Conservation (phyloP, 2,797 vertebrate genomes). For the Halcyon badia region DNA sequence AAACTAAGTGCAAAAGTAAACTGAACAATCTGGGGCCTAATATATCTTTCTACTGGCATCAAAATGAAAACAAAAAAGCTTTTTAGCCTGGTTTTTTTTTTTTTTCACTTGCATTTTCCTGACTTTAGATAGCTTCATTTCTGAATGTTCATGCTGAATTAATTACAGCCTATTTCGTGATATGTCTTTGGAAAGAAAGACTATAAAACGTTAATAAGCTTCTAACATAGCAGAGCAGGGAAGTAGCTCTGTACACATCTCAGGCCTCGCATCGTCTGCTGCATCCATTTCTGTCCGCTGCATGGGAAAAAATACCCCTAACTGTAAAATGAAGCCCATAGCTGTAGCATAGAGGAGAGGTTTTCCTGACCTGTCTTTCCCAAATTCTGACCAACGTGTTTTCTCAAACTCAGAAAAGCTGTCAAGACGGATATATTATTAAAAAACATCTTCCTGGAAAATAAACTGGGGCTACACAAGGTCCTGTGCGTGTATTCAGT, state of each 20-base stretch:
- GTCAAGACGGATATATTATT: not conserved
- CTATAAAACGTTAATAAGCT: not conserved
- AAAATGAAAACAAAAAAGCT: slow-evolving; percentile 63
- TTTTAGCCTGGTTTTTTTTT: not conserved
- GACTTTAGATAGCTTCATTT: slow-evolving; percentile 19
- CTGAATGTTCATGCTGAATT: slow-evolving; percentile 40
- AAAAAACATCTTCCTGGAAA: not conserved
- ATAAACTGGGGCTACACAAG: not conserved
- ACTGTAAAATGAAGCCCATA: not conserved
- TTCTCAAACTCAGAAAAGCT: not conserved
- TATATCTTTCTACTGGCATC: slow-evolving; percentile 18
- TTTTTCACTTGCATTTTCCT: not conserved
- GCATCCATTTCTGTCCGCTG: not conserved
- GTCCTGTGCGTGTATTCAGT: not conserved
- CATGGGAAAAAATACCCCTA: not conserved
- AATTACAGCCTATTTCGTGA: slow-evolving; percentile 19
- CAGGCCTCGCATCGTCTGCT: not conserved
- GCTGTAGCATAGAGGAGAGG: not conserved
- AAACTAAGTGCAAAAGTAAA: slow-evolving; percentile 66
- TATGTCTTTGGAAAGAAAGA: slow-evolving; percentile 12
- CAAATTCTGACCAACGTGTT: not conserved
- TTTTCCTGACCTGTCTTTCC: not conserved
- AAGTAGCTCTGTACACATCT: not conserved
- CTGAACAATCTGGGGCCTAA: slow-evolving; percentile 24
- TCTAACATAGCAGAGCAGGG: not conserved